phyloP scores from a whole-genome alignment of 2,888 invertebrate genomes.

The Drosophila trichaetosa region DNA sequence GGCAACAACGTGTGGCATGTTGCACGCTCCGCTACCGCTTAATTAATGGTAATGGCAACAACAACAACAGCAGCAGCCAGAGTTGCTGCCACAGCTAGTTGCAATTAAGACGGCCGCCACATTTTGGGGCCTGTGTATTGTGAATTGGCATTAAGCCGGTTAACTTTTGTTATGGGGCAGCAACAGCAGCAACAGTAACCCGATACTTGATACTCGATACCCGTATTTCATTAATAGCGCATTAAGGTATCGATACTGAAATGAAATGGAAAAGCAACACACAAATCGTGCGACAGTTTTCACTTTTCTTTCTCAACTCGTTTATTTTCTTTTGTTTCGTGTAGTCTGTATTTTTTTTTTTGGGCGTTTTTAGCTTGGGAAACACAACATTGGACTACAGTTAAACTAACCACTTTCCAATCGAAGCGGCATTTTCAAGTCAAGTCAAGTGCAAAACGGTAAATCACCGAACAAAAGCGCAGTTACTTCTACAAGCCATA shows the following conservation, averaged over 20 bases:
- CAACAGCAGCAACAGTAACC: not conserved
- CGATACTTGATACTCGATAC: not conserved
- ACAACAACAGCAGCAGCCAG: conserved; percentile 1
- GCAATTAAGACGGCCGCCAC: conserved; percentile 64
- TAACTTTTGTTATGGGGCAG: conserved; percentile 7
- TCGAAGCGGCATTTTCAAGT: conserved; percentile 44
- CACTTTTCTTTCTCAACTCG: conserved; percentile 66
- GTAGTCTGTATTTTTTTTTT: conserved; percentile 8
- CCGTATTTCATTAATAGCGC: conserved; percentile 48
- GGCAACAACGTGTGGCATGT: conserved; percentile 48
- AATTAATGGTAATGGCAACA: conserved; percentile 68
- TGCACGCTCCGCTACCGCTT: conserved; percentile 76
- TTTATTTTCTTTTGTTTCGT: conserved; percentile 4
- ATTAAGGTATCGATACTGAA: conserved; percentile 43
- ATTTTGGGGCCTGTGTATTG: conserved; percentile 31
- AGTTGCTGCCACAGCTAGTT: conserved; percentile 25
- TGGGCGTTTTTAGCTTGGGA: conserved; percentile 22
- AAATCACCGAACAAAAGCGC: conserved; percentile 68
- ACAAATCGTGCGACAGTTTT: conserved; percentile 68
- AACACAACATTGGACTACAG: not conserved
- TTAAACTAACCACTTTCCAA: conserved; percentile 72
- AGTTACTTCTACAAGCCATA: conserved; percentile 27
- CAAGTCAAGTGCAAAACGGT: conserved; percentile 58
- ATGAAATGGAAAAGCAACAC: conserved; percentile 63
- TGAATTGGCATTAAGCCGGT: conserved; percentile 1